phyloP scores from a whole-genome alignment of 2,888 invertebrate species.

The Drosophila gaucha region DNA sequence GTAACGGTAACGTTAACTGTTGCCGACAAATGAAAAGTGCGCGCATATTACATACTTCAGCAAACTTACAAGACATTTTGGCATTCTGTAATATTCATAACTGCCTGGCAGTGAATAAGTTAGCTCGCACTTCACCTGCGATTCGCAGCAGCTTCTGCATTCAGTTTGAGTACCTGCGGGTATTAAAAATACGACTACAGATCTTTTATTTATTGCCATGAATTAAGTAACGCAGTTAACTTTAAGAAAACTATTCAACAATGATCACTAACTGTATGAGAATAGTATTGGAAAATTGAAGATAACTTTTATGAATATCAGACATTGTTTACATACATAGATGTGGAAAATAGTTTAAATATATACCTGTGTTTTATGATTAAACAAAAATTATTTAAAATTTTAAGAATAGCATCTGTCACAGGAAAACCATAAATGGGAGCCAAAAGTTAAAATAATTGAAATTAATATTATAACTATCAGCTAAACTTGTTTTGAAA shows the following conservation, averaged over 20 bases:
- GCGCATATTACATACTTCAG: constrained; percentile 72
- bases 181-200: constrained; percentile 11
- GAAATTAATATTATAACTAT: no score
- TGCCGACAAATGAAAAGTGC: constrained; percentile 66
- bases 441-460: no score
- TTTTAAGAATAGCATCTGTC: no score
- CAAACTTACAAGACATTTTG: constrained; percentile 73
- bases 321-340: no score
- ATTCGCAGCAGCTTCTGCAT: constrained; percentile 10
- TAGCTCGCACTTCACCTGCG: constrained; percentile 22
- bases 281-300: background rate
- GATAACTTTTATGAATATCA: no score
- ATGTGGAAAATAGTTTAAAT: no score
- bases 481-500: no score
- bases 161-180: constrained; percentile 22
- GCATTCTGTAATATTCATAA: constrained; percentile 75
- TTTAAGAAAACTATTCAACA: constrained; percentile 4
- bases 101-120: constrained; percentile 58
- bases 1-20: constrained; percentile 27
- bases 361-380: no score
- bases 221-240: constrained; percentile 10
- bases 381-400: no score
- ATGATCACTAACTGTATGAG: background rate
- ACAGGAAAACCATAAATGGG: no score
- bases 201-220: constrained; percentile 14